phyloP scores from a whole-genome alignment of 2,113 vertebrate genomes.

The Nycticorax nycticorax region DNA sequence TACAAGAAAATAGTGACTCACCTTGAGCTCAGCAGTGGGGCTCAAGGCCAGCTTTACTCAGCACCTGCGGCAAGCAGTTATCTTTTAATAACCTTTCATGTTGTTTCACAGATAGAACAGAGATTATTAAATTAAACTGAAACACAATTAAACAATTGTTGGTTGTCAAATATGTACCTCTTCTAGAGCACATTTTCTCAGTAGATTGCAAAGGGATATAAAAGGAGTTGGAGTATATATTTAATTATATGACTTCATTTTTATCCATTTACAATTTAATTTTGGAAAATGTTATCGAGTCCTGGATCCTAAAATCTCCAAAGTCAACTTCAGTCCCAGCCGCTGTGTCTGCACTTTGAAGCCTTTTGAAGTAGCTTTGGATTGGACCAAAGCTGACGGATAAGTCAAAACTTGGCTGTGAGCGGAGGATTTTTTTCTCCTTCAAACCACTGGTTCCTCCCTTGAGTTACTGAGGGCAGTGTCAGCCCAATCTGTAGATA shows the following conservation, averaged over 20 bases:
- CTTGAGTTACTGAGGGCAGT: neutral
- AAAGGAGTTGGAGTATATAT: neutral
- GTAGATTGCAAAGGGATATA: neutral
- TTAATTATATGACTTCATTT: neutral
- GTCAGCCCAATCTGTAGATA: neutral
- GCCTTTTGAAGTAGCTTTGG: conserved; percentile 7
- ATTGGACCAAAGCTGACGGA: neutral
- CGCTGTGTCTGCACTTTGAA: neutral
- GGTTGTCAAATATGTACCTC: neutral
- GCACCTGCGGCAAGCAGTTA: neutral
- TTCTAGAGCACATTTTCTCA: neutral
- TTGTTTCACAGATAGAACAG: neutral
- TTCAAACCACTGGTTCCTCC: neutral
- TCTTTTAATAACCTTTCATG: neutral
- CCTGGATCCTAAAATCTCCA: neutral
- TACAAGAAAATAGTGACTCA: neutral
- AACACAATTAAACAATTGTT: neutral
- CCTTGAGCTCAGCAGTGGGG: neutral
- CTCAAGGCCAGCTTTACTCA: neutral
- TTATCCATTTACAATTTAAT: neutral
- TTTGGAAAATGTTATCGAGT: neutral
- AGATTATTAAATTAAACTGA: conserved; percentile 14
- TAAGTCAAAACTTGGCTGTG: conserved; percentile 9
- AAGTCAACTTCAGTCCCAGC: neutral
- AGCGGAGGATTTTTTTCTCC: neutral